These are phyloP conservation scores for Microplitis demolitor DNA, from an alignment of 1,140 invertebrate species.

Conservation along the genomic window DNA sequence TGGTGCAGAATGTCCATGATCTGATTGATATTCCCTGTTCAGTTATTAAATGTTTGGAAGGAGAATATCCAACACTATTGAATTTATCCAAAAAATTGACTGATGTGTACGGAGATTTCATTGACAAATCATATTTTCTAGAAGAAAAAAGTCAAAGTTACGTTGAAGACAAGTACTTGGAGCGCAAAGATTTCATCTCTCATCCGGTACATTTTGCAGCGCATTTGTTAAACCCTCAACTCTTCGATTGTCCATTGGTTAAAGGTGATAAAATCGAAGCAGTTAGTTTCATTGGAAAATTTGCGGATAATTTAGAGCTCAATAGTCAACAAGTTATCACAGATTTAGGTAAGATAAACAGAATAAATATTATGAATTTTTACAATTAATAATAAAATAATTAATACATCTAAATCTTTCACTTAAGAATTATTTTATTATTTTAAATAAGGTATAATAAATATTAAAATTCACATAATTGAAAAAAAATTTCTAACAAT, in stretches of 20 bases:
- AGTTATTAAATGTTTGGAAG: constrained; percentile 7
- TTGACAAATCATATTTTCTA: background rate
- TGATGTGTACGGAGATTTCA: background rate
- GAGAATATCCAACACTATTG: constrained; percentile 1
- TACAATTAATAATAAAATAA: too few species aligned
- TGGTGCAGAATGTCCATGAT: background rate
- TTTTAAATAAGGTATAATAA: too few species aligned
- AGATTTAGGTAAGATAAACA: constrained; percentile 1
- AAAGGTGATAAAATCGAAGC: background rate
- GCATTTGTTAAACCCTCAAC: constrained; percentile 1
- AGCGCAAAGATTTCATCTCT: constrained; percentile 2
- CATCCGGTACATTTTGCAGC: constrained; percentile 12
- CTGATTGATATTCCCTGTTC: background rate
- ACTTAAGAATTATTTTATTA: too few species aligned
- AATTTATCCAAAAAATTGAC: background rate
- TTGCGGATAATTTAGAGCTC: background rate
- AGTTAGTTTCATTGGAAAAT: background rate
- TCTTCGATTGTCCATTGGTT: background rate
- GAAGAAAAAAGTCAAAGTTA: background rate
- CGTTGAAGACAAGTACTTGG: background rate
- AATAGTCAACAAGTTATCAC: background rate
- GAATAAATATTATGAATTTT: background rate
- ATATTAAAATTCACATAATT: too few species aligned
- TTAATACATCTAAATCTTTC: too few species aligned
- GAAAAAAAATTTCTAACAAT: too few species aligned